Evolutionary conservation across 2,113 vertebrate genomes (phyloP).

Genomic region (Gorilla gorilla): DNA sequence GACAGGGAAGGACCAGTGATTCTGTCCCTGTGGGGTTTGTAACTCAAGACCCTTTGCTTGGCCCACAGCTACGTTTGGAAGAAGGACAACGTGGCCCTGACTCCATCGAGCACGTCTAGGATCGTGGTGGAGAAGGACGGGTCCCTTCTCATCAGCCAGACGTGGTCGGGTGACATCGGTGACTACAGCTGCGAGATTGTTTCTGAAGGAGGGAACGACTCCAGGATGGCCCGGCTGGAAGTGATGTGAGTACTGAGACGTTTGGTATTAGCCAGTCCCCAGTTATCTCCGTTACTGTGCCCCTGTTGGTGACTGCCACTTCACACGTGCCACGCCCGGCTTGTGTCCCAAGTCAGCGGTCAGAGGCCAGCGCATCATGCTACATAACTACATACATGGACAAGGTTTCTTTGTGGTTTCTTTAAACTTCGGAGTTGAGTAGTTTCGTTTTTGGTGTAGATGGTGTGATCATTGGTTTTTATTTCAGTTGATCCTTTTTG

Average conservation of each 20-base stretch:
- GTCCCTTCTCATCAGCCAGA: slow-evolving; percentile 94
- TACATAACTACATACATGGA: accelerated
- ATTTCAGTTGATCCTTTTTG: accelerated
- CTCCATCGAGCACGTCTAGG: slow-evolving; percentile 88
- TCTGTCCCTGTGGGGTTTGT: background rate
- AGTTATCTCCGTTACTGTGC: accelerated
- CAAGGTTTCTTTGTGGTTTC: background rate
- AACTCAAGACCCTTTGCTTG: slow-evolving; percentile 25
- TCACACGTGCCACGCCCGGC: accelerated
- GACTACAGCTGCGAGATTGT: slow-evolving; percentile 94
- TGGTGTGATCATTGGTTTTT: background rate
- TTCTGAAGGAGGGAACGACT: slow-evolving; percentile 93
- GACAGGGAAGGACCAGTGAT: background rate
- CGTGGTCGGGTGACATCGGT: slow-evolving; percentile 97
- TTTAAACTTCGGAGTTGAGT: background rate
- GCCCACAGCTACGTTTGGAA: slow-evolving; percentile 92
- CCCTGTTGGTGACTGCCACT: accelerated
- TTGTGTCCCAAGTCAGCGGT: accelerated
- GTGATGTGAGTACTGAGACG: slow-evolving; percentile 91
- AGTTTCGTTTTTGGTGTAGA: too few relatives aligned
- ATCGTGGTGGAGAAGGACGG: slow-evolving; percentile 88
- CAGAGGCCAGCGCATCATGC: too few relatives aligned
- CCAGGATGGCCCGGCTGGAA: slow-evolving; percentile 91
- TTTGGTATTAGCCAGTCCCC: accelerated
- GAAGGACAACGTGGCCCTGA: slow-evolving; percentile 87